phyloP scores from a whole-genome alignment of 2,888 invertebrate species.

The Argyresthia goedartella region DNA sequence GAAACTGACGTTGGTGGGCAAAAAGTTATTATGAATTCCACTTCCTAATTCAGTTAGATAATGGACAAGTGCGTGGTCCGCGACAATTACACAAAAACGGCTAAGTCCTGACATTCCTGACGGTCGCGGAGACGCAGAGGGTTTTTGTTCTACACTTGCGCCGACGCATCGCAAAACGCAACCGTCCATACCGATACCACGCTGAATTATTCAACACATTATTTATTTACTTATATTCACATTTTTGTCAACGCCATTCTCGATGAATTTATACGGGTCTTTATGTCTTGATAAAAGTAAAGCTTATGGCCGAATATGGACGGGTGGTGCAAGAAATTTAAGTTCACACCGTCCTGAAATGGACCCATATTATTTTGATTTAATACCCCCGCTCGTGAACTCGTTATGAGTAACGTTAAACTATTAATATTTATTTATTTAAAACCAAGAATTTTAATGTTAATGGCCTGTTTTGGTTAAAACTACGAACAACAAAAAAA shows the following conservation, averaged over 20 bases:
- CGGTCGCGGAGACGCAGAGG: conserved; percentile 24
- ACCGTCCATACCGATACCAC: conserved; percentile 62
- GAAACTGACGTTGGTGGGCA: conserved; percentile 2
- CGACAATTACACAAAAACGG: conserved; percentile 67
- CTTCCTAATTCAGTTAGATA: conserved; percentile 59
- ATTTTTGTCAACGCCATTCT: conserved; percentile 69
- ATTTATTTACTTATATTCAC: conserved; percentile 55
- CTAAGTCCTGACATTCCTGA: conserved; percentile 48
- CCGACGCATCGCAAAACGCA: not conserved
- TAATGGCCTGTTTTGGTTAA: not conserved
- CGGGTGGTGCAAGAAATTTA: conserved; percentile 30
- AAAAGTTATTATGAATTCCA: conserved; percentile 32
- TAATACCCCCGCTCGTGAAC: too few relatives aligned
- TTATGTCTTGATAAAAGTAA: conserved; percentile 70
- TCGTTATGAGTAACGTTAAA: too few relatives aligned
- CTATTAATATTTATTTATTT: too few relatives aligned
- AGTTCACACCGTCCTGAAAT: not conserved
- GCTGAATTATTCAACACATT: conserved; percentile 68
- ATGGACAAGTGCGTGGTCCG: conserved; percentile 65
- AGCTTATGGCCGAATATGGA: conserved; percentile 57
- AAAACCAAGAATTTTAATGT: too few relatives aligned
- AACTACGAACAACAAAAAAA: too few relatives aligned
- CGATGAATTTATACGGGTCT: conserved; percentile 64
- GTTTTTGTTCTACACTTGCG: conserved; percentile 20
- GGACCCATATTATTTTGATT: too few relatives aligned